These are phyloP conservation scores for Drosophila bunnanda DNA, from an alignment of 2,888 invertebrate species.

Conservation along the genomic window DNA sequence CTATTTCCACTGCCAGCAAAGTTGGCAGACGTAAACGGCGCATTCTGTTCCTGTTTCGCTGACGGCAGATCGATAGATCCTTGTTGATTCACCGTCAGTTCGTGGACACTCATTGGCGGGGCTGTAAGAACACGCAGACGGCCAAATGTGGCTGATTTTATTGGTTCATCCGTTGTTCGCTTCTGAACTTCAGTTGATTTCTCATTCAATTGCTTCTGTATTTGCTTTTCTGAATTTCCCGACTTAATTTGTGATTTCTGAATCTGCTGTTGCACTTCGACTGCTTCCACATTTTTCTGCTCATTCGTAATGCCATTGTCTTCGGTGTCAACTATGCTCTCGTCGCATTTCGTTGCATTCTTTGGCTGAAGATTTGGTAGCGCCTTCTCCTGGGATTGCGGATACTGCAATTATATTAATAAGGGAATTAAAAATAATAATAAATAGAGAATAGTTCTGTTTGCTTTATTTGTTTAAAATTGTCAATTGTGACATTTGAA, in stretches of 20 bases:
- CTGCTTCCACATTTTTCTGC: neutral
- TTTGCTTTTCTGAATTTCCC: slow-evolving; percentile 2
- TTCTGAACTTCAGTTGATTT: slow-evolving; percentile 42
- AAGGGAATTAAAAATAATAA: neutral
- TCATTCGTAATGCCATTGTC: slow-evolving; percentile 3
- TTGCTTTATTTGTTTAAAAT: no score
- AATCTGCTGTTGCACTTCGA: neutral
- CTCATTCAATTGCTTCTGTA: slow-evolving; percentile 26
- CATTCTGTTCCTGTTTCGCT: slow-evolving; percentile 56
- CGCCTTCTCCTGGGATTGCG: slow-evolving; percentile 54
- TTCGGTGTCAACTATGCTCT: slow-evolving; percentile 25
- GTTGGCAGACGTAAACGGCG: slow-evolving; percentile 21
- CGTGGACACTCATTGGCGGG: slow-evolving; percentile 87
- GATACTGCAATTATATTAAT: slow-evolving; percentile 48
- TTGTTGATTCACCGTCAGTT: slow-evolving; percentile 50
- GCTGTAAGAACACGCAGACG: slow-evolving; percentile 90
- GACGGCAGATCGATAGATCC: slow-evolving; percentile 6
- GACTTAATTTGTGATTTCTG: slow-evolving; percentile 1
- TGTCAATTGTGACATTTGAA: no score
- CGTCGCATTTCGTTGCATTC: slow-evolving; percentile 35
- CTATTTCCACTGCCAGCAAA: slow-evolving; percentile 25
- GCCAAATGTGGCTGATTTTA: slow-evolving; percentile 88
- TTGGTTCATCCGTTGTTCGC: slow-evolving; percentile 60
- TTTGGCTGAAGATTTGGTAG: slow-evolving; percentile 11
- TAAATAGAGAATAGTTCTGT: no score